Conservation (phyloP, 2,888 invertebrate species). For the Listrodromus nycthemerus region DNA sequence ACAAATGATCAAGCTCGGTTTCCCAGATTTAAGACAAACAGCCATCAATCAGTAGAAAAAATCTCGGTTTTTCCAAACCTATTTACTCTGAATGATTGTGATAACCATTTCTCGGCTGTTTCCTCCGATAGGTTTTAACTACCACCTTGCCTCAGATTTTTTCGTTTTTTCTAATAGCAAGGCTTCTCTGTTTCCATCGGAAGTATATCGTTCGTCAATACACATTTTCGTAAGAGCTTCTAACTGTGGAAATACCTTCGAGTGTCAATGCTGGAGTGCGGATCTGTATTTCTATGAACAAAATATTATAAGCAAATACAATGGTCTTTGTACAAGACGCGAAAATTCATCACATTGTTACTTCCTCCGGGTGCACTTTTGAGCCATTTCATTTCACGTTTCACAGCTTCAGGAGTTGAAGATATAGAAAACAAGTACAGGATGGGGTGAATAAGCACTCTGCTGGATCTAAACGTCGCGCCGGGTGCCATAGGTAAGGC, state of each 20-base stretch:
- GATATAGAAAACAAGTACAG: constrained; percentile 1
- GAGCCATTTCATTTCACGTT: constrained; percentile 12
- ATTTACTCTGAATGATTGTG: not conserved
- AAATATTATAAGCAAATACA: constrained; percentile 5
- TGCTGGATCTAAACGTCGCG: constrained; percentile 13
- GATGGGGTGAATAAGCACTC: constrained; percentile 39
- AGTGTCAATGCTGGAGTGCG: not conserved
- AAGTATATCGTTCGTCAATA: not conserved
- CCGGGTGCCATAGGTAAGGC: constrained; percentile 19
- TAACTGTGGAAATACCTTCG: not conserved
- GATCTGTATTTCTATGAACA: not conserved
- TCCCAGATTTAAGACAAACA: not conserved
- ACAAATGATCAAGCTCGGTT: too few species aligned
- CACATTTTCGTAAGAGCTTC: not conserved
- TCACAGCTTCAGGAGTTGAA: not conserved
- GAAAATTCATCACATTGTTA: constrained; percentile 29
- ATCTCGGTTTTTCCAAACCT: not conserved
- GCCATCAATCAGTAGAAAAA: not conserved
- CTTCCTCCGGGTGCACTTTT: not conserved
- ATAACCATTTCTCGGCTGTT: not conserved
- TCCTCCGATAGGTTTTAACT: not conserved
- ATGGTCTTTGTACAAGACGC: constrained; percentile 13
- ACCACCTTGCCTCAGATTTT: not conserved
- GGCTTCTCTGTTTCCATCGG: not conserved
- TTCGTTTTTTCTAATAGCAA: not conserved